phyloP scores from a whole-genome alignment of 1,140 invertebrate species.

The Leptoteleia sp. region DNA sequence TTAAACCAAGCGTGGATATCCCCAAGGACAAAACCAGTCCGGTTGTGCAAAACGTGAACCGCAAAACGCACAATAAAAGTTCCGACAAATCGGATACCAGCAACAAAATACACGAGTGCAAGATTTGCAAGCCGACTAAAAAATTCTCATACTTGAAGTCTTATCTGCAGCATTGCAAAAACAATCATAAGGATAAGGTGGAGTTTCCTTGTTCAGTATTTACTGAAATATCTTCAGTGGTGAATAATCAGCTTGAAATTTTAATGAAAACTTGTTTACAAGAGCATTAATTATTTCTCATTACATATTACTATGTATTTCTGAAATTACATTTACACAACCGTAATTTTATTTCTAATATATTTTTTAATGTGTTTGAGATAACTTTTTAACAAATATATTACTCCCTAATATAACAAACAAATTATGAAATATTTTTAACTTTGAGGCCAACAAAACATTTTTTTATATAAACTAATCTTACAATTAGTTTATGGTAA shows the following conservation, averaged over 20 bases:
- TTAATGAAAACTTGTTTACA: no score
- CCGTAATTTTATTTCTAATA: no score
- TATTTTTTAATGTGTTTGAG: no score
- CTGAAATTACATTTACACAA: no score
- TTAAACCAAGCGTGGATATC: slow-evolving; percentile 7
- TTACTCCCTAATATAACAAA: no score
- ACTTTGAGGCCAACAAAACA: no score
- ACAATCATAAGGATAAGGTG: slow-evolving; percentile 83
- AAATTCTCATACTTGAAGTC: slow-evolving; percentile 82
- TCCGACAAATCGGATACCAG: slow-evolving; percentile 53
- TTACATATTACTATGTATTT: no score
- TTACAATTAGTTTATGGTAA: no score
- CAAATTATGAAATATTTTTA: no score
- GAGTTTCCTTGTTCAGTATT: slow-evolving; percentile 12
- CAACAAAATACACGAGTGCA: slow-evolving; percentile 71
- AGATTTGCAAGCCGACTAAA: slow-evolving; percentile 68
- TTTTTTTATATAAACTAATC: no score
- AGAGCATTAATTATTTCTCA: no score
- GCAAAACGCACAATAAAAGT: slow-evolving; percentile 33
- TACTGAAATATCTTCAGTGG: neutral
- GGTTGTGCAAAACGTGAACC: slow-evolving; percentile 25
- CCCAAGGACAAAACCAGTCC: slow-evolving; percentile 27
- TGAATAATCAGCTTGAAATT: neutral
- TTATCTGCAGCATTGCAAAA: slow-evolving; percentile 84
- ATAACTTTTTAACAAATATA: no score